Percentiles rank a stretch among this genome's conserved stretches.
These are phyloP conservation scores for Neolamprologus sp. DNA, from an alignment of 2,113 vertebrate species.

Conservation along the genomic window DNA sequence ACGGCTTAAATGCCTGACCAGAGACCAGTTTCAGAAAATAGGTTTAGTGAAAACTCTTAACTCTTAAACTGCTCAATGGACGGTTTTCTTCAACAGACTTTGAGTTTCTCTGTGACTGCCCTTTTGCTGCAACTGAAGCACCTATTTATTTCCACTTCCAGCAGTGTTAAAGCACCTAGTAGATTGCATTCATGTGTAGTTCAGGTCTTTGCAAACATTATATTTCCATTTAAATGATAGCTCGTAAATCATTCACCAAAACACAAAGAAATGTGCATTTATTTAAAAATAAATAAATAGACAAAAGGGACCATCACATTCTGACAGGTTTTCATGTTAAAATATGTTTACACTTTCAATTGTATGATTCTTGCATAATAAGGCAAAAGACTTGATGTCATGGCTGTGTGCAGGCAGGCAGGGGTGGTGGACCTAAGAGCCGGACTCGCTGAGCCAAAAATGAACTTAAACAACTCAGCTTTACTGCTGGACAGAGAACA, in stretches of 20 bases:
- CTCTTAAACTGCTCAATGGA: background rate
- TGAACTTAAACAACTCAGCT: rapidly evolving
- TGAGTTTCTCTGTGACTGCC: background rate
- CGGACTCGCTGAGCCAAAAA: background rate
- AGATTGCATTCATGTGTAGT: background rate
- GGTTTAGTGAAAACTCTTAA: background rate
- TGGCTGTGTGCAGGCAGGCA: background rate
- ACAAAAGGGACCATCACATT: background rate
- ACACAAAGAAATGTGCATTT: background rate
- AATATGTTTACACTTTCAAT: background rate
- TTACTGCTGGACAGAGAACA: background rate
- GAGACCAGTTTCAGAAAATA: background rate
- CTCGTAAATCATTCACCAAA: rapidly evolving
- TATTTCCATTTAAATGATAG: rapidly evolving
- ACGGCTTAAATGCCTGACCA: background rate
- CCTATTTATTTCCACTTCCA: rapidly evolving
- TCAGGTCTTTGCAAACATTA: background rate
- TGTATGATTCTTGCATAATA: background rate
- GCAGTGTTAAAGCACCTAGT: background rate
- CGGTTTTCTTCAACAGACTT: rapidly evolving
- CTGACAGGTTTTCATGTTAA: background rate
- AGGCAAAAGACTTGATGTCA: background rate
- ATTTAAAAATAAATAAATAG: background rate
- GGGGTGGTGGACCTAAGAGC: background rate
- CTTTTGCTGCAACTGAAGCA: background rate